Evolutionary conservation across 1,140 invertebrate genomes (phyloP), one percentile per base, ranked within the genome.

Genomic region (Pseudoatta argentina): DNA sequence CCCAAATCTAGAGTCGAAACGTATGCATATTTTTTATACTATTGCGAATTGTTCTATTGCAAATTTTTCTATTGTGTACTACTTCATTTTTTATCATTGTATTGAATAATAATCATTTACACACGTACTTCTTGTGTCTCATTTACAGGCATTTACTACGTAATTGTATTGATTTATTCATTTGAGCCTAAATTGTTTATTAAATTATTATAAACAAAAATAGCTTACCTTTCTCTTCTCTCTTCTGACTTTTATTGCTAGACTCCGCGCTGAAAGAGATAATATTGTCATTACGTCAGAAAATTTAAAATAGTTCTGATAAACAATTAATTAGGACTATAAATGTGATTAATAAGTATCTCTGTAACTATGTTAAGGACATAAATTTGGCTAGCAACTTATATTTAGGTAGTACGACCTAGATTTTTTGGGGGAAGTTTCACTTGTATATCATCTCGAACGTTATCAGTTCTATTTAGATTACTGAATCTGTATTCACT

Each of bases 381-480:
- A 91, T 90, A 94, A 94, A 94, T 94, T 94, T 94, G 94, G 94
- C 94, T 95, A 95, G 94, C 94, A 95, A 94, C 90, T 91, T 91
- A 91, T 86, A 85, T 76, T 63, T 88, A 21, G 4, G 14, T 30
- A 3, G 1, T 44, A 85, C 5, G 3, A 66, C 34, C 21, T 78
- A 85, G 3, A 78, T 18, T 75, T 24, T 89, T 72, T 71, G 39
- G 16, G 16, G 24, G 53, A 75, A 30, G 12, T 16, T 76, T 85
- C 89, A 81, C 71, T 89, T 53, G 39, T 71, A 53, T 24, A 79
- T 76, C 61, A 78, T 76, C 44, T 55, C 59, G 76, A 57, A 88
- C 18, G 48, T 87, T 83, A 75, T 59, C 87, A 73, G 86, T 86
- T 92, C 48, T 86, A 86, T 63, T 87, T 57, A 82, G 82, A 66